A percentile compares a stretch with the other conserved stretches of the same genome.
Evolutionary conservation across 2,888 invertebrate species (phyloP).

Genomic region (Atrina japonica): DNA sequence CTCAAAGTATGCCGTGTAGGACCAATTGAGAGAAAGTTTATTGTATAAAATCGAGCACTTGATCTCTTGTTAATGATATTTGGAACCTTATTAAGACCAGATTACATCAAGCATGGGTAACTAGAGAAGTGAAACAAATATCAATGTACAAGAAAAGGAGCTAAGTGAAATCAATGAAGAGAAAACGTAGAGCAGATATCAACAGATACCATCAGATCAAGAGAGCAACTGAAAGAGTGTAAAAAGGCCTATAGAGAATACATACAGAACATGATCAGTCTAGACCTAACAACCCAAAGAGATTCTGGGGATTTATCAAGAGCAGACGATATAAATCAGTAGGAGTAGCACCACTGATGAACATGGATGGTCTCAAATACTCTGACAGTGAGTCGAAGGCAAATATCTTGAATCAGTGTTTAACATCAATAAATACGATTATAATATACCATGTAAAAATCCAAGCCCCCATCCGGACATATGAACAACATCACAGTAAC

Average conservation of each 20-base stretch:
- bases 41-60: no score
- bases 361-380: background rate
- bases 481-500: background rate
- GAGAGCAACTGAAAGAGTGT: background rate
- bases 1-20: no score
- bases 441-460: background rate
- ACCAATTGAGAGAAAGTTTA: no score
- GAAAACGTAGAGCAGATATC: background rate
- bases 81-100: no score
- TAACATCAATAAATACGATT: background rate
- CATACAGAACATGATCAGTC: conserved; percentile 4
- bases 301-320: conserved; percentile 6
- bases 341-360: conserved; percentile 2
- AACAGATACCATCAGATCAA: background rate
- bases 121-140: background rate
- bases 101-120: conserved; percentile 11
- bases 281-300: background rate
- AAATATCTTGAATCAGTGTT: background rate
- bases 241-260: no score
- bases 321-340: conserved; percentile 9
- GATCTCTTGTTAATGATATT: no score
- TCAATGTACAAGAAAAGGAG: background rate
- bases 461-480: background rate
- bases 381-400: conserved; percentile 2
- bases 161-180: background rate